phyloP scores from a whole-genome alignment of 2,797 vertebrate genomes.

The Knipowitschia caucasica region DNA sequence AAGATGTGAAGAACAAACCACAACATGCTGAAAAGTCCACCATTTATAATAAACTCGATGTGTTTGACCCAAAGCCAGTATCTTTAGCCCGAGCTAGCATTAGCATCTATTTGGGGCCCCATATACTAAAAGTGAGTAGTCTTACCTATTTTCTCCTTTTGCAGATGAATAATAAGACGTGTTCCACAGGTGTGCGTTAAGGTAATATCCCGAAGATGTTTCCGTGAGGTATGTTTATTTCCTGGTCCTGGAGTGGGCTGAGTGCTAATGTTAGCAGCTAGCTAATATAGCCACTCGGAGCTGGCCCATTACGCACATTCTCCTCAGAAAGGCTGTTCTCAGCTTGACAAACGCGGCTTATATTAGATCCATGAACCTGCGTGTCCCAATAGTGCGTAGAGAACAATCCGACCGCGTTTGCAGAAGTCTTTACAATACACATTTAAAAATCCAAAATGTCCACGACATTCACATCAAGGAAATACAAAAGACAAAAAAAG shows the following conservation, averaged over 20 bases:
- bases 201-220: background rate
- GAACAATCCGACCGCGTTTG: background rate
- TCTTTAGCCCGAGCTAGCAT: conserved; percentile 35
- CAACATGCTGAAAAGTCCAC: too few relatives aligned
- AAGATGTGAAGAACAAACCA: too few relatives aligned
- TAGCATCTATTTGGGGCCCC: conserved; percentile 53
- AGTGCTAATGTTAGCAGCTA: conserved; percentile 49
- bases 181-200: conserved; percentile 15
- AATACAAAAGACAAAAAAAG: conserved; percentile 69
- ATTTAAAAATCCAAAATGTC: conserved; percentile 73
- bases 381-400: conserved; percentile 1
- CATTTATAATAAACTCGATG: background rate
- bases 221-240: conserved; percentile 6
- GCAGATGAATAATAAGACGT: conserved; percentile 15
- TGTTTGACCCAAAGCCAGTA: conserved; percentile 6
- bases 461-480: conserved; percentile 68
- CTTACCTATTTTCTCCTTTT: conserved; percentile 41
- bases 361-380: conserved; percentile 17
- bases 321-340: conserved; percentile 37
- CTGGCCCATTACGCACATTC: conserved; percentile 56
- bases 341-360: conserved; percentile 39
- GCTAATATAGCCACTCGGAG: conserved; percentile 44
- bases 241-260: conserved; percentile 9
- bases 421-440: conserved; percentile 20
- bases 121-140: conserved; percentile 31